phyloP scores from a whole-genome alignment of 2,797 vertebrate species.

The Tauraco hartlaubi region DNA sequence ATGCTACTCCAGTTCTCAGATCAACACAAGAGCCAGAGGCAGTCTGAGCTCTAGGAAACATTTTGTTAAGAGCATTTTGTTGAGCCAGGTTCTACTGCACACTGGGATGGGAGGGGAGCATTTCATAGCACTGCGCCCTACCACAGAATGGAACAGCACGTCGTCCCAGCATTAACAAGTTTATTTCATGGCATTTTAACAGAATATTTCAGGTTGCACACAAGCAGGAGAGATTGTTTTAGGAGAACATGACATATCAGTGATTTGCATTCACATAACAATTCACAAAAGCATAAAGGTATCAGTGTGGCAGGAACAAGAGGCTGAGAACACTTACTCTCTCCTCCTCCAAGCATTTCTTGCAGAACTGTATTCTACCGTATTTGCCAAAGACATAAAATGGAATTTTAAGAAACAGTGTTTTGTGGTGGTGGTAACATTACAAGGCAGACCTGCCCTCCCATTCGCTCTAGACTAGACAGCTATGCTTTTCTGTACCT shows the following conservation, averaged over 20 bases:
- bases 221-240: not conserved
- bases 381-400: not conserved
- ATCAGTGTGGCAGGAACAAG: not conserved
- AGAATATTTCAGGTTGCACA: not conserved
- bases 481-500: not conserved
- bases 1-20: not conserved
- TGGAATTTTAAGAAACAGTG: not conserved
- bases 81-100: not conserved
- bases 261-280: not conserved
- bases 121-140: not conserved
- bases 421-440: not conserved
- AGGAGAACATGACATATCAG: not conserved
- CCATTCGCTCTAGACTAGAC: not conserved
- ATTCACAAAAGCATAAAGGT: not conserved
- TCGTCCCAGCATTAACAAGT: no score
- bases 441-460: not conserved
- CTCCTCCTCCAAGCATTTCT: not conserved
- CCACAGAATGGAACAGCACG: no score
- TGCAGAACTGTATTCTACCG: not conserved
- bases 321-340: not conserved
- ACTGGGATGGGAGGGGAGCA: fast-evolving
- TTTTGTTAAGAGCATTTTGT: not conserved
- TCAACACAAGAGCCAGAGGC: not conserved
- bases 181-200: no score
- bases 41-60: not conserved